These are phyloP conservation scores for Dermolepida albohirtum DNA, from an alignment of 2,888 invertebrate genomes.

Conservation along the genomic window DNA sequence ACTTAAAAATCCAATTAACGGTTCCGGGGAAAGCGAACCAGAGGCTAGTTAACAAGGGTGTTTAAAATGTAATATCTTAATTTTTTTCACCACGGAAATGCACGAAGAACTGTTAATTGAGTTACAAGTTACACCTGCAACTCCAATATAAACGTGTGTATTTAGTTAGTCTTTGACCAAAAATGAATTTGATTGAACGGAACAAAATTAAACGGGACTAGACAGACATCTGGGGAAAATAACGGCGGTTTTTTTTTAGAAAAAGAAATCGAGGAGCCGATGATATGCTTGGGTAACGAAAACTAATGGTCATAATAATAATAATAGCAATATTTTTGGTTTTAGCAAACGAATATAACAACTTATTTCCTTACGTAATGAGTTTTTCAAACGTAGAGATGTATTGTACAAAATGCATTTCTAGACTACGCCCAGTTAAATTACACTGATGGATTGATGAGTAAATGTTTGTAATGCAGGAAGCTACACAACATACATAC, in stretches of 20 bases:
- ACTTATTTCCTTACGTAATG: too few relatives aligned
- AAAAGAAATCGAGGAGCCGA: not conserved
- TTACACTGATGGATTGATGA: too few relatives aligned
- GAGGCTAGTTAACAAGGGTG: constrained; percentile 4
- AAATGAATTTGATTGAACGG: not conserved
- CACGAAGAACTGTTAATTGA: constrained; percentile 10
- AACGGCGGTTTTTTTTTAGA: not conserved
- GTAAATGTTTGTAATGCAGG: too few relatives aligned
- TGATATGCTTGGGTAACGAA: not conserved
- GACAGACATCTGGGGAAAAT: too few relatives aligned
- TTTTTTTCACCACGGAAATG: constrained; percentile 2
- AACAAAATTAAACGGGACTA: not conserved
- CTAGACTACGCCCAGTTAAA: too few relatives aligned
- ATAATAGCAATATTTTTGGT: too few relatives aligned
- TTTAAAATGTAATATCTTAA: constrained; percentile 19
- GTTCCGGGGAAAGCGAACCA: not conserved
- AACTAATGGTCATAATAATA: too few relatives aligned
- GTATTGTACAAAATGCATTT: too few relatives aligned
- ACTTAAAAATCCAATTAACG: constrained; percentile 20
- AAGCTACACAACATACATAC: too few relatives aligned
- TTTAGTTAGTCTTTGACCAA: not conserved
- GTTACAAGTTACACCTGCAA: constrained; percentile 17
- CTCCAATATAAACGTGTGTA: not conserved
- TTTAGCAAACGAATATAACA: too few relatives aligned
- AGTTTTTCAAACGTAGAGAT: too few relatives aligned